Conservation (phyloP, 1,140 invertebrate species). For the Micrasema minimum region DNA sequence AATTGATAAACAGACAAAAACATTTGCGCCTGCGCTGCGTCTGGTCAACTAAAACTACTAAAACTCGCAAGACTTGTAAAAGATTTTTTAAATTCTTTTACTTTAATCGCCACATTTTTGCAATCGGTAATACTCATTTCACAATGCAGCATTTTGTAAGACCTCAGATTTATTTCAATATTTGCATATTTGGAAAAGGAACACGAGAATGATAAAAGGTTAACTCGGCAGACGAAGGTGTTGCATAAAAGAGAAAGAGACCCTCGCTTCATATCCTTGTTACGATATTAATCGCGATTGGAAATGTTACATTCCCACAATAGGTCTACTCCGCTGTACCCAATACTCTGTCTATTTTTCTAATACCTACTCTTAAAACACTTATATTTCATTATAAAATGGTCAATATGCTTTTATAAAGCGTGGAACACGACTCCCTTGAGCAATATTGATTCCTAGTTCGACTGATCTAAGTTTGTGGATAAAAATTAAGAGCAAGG, state of each 20-base stretch:
- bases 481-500: constrained; percentile 12
- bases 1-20: no score
- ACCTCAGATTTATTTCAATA: constrained; percentile 9
- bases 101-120: constrained; percentile 8
- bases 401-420: no score
- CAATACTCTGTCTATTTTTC: background rate
- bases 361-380: no score
- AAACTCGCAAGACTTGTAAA: no score
- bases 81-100: constrained; percentile 2
- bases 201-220: constrained; percentile 14
- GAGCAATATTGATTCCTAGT: constrained; percentile 5
- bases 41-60: no score
- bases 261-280: constrained; percentile 21
- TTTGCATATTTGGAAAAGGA: constrained; percentile 10
- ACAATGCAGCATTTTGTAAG: background rate
- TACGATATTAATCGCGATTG: constrained; percentile 15
- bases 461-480: background rate
- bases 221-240: constrained; percentile 4
- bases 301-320: constrained; percentile 23
- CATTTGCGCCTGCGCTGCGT: no score
- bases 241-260: constrained; percentile 22
- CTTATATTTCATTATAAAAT: no score
- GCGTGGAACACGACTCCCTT: no score
- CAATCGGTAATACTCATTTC: constrained; percentile 13
- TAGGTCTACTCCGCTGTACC: background rate